phyloP scores from a whole-genome alignment of 2,888 invertebrate species.

The Thera obeliscata region DNA sequence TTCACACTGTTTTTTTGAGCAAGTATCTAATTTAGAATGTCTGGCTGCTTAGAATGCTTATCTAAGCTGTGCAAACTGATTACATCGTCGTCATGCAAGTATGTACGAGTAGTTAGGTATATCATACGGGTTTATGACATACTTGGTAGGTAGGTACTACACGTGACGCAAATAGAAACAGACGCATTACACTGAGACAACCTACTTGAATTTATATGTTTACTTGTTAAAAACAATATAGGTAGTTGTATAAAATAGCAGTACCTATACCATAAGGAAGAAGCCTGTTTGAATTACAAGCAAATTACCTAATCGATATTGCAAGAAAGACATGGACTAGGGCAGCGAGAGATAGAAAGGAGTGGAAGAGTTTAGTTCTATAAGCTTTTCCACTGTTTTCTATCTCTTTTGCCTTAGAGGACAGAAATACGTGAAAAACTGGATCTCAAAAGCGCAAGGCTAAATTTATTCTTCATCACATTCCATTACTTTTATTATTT shows the following conservation, averaged over 20 bases:
- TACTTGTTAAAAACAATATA: background rate
- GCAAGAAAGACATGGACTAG: no score
- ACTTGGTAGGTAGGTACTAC: conserved; percentile 23
- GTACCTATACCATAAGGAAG: no score
- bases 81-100: conserved; percentile 31
- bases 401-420: no score
- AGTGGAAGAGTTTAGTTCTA: no score
- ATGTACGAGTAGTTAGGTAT: conserved; percentile 8
- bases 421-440: no score
- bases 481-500: no score
- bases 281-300: no score
- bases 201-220: conserved; percentile 10
- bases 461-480: no score
- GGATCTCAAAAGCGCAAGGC: no score
- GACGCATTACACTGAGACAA: conserved; percentile 25
- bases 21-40: conserved; percentile 9
- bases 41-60: conserved; percentile 19
- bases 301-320: no score
- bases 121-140: conserved; percentile 39
- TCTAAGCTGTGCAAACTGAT: conserved; percentile 27
- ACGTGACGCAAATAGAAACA: conserved; percentile 39
- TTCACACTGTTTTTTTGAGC: background rate
- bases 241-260: background rate
- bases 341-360: no score
- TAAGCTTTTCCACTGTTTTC: no score